Evolutionary conservation across 2,888 invertebrate genomes (phyloP), one percentile per base, ranked within the genome.

Genomic region (Sarcophaga subvicina): DNA sequence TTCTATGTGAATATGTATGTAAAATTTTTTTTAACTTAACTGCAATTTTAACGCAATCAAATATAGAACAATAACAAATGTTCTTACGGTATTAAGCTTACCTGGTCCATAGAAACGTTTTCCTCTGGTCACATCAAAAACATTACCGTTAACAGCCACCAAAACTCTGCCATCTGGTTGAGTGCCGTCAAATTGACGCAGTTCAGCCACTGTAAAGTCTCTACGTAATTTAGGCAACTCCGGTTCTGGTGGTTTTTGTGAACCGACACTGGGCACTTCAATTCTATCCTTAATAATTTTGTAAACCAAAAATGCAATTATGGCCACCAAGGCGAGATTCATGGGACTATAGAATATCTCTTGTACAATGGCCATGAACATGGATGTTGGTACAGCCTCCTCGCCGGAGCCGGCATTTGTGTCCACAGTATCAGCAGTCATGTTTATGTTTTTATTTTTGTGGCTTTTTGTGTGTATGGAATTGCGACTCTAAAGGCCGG

Each of bases 31-130:
- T 37, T 37, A 63, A 47, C 10, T 25, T 17, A 49, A 22, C 22
- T 45, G 45, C 8, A 22, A 49, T 69, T 25, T 37, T n/a, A 69
- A 45, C 27, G n/a, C n/a, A n/a, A n/a, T 8, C 6, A 37, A 37
- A 37, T 8, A 37, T 8, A 37, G 10, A 37, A 37, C 6, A 17
- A n/a, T 59, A 17, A 59, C 14, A 59, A 59, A 59, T 59, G 17
- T 59, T n/a, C 59, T 10, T 17, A 59, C 59, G n/a, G 14, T 59
- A 17, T 2, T 59, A 59, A 59, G n/a, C 5, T 91, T 94, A 98
- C 99, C 98, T 94, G 98, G 98, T 27, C 99, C 99, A 94, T 99
- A 99, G 93, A 98, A 98, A 88, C 96, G 95, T 91, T 96, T 97
- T 85, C 98, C 98, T 92, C 95, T 96, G 64, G 99, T 98, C 89